phyloP scores from a whole-genome alignment of 2,888 invertebrate genomes.

The Cyclophora albipunctata region DNA sequence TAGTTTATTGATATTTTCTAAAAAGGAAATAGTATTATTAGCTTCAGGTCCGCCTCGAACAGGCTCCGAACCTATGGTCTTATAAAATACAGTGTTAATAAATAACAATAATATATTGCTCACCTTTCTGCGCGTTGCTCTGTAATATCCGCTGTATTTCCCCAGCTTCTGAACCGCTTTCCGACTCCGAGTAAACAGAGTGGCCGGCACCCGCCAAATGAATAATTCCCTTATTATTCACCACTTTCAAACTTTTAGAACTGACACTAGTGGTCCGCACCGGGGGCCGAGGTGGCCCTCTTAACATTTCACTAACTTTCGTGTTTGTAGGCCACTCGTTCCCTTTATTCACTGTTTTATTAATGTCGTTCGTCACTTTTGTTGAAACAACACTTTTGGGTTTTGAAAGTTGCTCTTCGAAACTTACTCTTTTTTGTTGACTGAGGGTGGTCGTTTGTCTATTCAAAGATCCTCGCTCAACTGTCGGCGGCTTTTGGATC shows the following conservation, averaged over 20 bases:
- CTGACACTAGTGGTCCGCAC: constrained; percentile 54
- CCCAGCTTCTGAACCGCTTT: constrained; percentile 83
- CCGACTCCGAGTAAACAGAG: constrained; percentile 75
- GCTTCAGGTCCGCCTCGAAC: too few species aligned
- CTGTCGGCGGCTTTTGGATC: constrained; percentile 28
- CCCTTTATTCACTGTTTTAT: constrained; percentile 19
- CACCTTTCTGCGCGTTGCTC: constrained; percentile 38
- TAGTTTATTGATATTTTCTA: too few species aligned
- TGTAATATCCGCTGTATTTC: constrained; percentile 80
- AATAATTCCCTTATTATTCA: constrained; percentile 30
- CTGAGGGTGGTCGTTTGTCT: constrained; percentile 21
- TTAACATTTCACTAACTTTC: constrained; percentile 25
- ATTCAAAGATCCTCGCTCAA: constrained; percentile 34
- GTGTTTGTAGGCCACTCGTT: constrained; percentile 16
- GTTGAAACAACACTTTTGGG: constrained; percentile 20
- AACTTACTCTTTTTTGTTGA: constrained; percentile 49
- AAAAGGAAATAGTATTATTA: too few species aligned
- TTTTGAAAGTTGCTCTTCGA: constrained; percentile 36
- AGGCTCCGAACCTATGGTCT: too few species aligned
- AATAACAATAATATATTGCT: constrained; percentile 13
- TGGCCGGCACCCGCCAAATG: constrained; percentile 23
- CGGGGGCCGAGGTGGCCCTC: constrained; percentile 50
- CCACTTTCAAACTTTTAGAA: constrained; percentile 26
- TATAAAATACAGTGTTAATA: too few species aligned
- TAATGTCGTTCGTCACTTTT: constrained; percentile 21